Evolutionary conservation across 2,113 vertebrate genomes (phyloP).

Genomic region (Spea bombifrons): DNA sequence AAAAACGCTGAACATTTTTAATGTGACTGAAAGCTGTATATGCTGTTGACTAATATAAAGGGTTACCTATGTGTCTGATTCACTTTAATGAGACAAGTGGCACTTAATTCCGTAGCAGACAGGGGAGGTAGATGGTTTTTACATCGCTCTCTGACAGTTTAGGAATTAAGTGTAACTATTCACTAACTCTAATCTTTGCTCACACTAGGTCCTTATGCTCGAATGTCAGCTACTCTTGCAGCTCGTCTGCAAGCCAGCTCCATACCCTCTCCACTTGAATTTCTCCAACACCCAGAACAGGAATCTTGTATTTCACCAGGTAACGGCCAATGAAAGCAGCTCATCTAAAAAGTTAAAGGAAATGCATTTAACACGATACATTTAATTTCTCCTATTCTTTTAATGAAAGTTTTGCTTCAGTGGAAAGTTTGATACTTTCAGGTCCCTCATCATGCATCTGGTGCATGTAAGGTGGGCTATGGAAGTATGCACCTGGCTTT

Average conservation of each 20-base stretch:
- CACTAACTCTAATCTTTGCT: conserved; percentile 24
- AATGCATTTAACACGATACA: too few relatives aligned
- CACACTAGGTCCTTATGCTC: conserved; percentile 30
- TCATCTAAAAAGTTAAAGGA: background rate
- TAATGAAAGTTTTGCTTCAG: too few relatives aligned
- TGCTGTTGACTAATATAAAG: background rate
- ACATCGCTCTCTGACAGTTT: background rate
- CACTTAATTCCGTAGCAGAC: too few relatives aligned
- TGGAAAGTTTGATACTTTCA: too few relatives aligned
- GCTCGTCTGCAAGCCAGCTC: conserved; percentile 39
- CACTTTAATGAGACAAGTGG: background rate
- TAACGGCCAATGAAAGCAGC: conserved; percentile 14
- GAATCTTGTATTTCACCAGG: conserved; percentile 42
- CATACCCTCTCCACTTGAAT: conserved; percentile 37
- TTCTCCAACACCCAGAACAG: conserved; percentile 37
- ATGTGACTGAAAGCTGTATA: background rate
- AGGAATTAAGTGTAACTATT: background rate
- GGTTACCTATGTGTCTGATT: background rate
- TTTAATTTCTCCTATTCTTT: too few relatives aligned
- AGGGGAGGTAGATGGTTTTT: background rate
- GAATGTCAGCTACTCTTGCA: conserved; percentile 34
- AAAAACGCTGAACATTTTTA: background rate
- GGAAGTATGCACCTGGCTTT: too few relatives aligned
- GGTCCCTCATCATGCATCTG: too few relatives aligned
- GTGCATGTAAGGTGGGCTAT: too few relatives aligned